These are phyloP conservation scores for Tenrec ecaudatus DNA, from an alignment of 2,113 vertebrate genomes.

Conservation along the genomic window DNA sequence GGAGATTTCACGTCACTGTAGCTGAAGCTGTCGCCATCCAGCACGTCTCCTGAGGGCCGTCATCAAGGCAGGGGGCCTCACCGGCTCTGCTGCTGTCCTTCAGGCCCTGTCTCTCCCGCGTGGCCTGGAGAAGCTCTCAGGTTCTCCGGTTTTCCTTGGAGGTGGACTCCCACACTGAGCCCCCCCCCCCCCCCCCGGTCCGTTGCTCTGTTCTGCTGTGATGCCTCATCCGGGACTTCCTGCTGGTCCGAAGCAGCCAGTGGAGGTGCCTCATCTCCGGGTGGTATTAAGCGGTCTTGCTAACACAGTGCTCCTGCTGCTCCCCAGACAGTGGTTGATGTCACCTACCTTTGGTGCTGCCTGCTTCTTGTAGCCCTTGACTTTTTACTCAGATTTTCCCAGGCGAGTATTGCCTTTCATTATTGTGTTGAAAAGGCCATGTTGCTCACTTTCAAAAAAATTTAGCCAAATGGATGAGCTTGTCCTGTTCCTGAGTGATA, in stretches of 20 bases:
- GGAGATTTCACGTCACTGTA: conserved; percentile 80
- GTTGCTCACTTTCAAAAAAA: conserved; percentile 90
- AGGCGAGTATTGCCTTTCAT: conserved; percentile 89
- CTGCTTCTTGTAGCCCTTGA: conserved; percentile 86
- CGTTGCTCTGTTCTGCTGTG: conserved; percentile 86
- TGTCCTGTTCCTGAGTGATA: conserved; percentile 91
- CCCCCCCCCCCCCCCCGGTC: too few relatives aligned
- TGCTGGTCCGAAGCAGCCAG: too few relatives aligned
- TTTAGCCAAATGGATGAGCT: conserved; percentile 90
- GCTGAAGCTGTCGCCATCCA: conserved; percentile 67
- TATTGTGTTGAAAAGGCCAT: conserved; percentile 88
- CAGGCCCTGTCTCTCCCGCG: conserved; percentile 44
- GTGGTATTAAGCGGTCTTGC: too few relatives aligned
- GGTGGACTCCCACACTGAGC: conserved; percentile 93
- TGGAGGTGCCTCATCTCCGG: too few relatives aligned
- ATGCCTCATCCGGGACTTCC: too few relatives aligned
- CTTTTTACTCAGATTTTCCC: conserved; percentile 92
- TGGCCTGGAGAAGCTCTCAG: conserved; percentile 86
- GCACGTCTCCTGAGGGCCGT: conserved; percentile 51
- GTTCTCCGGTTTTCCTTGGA: conserved; percentile 92
- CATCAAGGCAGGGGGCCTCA: not conserved
- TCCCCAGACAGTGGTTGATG: too few relatives aligned
- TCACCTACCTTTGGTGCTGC: too few relatives aligned
- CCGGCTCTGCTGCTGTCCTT: not conserved
- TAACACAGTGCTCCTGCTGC: too few relatives aligned